Base-by-base conservation (phyloP, 1,140 invertebrate genomes). In the Coenobita brevimanus region DNA sequence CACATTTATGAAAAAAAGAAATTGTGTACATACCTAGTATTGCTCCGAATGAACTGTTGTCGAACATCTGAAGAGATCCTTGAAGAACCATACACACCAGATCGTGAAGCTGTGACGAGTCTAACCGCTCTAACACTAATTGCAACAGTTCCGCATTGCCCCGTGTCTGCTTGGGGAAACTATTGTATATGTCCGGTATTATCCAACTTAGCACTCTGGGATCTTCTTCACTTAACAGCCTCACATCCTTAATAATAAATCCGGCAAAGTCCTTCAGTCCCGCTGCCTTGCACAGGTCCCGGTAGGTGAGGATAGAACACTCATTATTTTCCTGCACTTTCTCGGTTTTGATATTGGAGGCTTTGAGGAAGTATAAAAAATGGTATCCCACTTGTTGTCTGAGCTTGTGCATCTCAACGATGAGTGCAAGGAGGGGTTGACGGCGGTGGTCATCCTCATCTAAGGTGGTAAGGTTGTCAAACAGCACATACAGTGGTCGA, bases 71-170 rank as follows among this genome's bases (percentile, higher is more conserved):
- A 36, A 94, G 91, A 83, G 96, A 96, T 67, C 97, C 97, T 93
- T 98, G 97, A 90, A 98, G 94, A 90, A 99, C 96, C 91, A 96
- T 95, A 93, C 97, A 98, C 69, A 98, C 95, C 71, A 99, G 93
- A 91, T 97, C 96, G 92, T 98, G 97, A 41, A 99, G 93, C 93
- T 98, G 97, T 90, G 94, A 94, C 0, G 97, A 95, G 93, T 99
- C 98, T 78, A 98, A 95, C 76, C 96, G 96, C 0, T 97, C 96
- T 3, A 99, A 96, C 89, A 98, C 96, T 88, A 98, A 94, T 91
- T 90, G 88, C 89, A 99, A 92, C 69, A 99, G 93, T 90, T 97
- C 96, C 81, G 95, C 95, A 92, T 98, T 97, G 89, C 97, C 97
- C 76, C 97, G 94, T 13, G 96, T 95, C 91, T 97, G 95, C 89